Evolutionary conservation across 2,113 vertebrate genomes (phyloP).

Genomic region (Muscicapa adusta): DNA sequence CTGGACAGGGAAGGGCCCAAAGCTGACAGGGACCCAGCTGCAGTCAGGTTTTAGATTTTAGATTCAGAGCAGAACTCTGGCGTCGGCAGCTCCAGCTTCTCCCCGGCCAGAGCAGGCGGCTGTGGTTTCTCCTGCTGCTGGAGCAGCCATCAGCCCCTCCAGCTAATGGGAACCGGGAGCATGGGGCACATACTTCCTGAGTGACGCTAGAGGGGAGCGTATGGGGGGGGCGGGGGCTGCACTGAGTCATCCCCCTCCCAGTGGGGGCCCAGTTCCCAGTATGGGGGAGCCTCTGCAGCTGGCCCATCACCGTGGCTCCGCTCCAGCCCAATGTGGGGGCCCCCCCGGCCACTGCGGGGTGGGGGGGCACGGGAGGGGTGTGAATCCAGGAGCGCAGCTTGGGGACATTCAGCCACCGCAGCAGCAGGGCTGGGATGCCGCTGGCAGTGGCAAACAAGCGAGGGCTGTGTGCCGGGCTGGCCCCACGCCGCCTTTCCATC

Average conservation of each 20-base stretch:
- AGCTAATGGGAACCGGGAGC: background rate
- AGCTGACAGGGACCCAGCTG: background rate
- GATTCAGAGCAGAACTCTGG: background rate
- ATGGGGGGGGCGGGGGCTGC: background rate
- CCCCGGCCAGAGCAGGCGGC: background rate
- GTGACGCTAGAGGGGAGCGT: constrained; percentile 34
- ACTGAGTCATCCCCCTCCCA: constrained; percentile 24
- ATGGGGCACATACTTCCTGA: constrained; percentile 24
- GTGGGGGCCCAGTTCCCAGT: background rate
- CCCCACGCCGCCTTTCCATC: background rate
- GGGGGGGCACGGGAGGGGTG: background rate
- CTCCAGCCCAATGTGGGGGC: background rate
- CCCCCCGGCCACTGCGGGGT: fast-evolving
- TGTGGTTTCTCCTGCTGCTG: background rate
- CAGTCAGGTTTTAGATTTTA: background rate
- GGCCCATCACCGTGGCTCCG: background rate
- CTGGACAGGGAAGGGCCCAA: background rate
- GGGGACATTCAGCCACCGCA: background rate
- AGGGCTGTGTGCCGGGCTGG: constrained; percentile 7
- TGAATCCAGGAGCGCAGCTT: fast-evolving
- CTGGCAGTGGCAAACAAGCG: background rate
- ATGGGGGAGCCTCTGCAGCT: background rate
- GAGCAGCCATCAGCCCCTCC: background rate
- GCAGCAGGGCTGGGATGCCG: background rate
- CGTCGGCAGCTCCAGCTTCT: background rate